phyloP scores from a whole-genome alignment of 1,140 invertebrate species.

The Drosophila punjabiensis region DNA sequence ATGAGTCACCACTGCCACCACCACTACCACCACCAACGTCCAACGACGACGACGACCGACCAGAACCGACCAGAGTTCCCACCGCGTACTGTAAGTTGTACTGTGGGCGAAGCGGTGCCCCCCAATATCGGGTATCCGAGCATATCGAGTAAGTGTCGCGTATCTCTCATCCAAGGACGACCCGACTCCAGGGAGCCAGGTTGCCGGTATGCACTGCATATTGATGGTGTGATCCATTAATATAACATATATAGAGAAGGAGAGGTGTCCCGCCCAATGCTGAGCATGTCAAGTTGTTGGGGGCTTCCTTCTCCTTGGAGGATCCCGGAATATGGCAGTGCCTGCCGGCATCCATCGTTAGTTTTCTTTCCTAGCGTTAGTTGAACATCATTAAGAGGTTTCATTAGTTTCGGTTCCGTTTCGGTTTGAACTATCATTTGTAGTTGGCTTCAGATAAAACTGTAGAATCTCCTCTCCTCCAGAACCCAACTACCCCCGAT shows the following conservation, averaged over 20 bases:
- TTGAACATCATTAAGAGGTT: conserved; percentile 43
- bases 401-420: conserved; percentile 35
- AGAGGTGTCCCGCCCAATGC: background rate
- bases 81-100: conserved; percentile 50
- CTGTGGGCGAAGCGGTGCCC: conserved; percentile 30
- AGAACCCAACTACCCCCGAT: background rate
- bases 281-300: conserved; percentile 7
- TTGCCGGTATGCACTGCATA: conserved; percentile 1
- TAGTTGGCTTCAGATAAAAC: conserved; percentile 45
- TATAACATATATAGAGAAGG: background rate
- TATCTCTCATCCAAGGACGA: conserved; percentile 26
- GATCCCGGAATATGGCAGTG: background rate
- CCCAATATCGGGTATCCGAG: background rate
- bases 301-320: background rate
- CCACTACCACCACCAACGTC: too few species aligned
- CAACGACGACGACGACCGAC: background rate
- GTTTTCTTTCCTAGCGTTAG: conserved; percentile 34
- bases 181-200: conserved; percentile 20
- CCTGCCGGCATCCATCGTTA: conserved; percentile 18
- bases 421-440: conserved; percentile 45
- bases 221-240: background rate
- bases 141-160: conserved; percentile 38
- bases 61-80: conserved; percentile 21
- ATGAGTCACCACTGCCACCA: conserved; percentile 21
- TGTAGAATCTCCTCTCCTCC: conserved; percentile 3